Base-by-base conservation (phyloP, 2,113 vertebrate species). In the Nothocercus nigrocapillus region DNA sequence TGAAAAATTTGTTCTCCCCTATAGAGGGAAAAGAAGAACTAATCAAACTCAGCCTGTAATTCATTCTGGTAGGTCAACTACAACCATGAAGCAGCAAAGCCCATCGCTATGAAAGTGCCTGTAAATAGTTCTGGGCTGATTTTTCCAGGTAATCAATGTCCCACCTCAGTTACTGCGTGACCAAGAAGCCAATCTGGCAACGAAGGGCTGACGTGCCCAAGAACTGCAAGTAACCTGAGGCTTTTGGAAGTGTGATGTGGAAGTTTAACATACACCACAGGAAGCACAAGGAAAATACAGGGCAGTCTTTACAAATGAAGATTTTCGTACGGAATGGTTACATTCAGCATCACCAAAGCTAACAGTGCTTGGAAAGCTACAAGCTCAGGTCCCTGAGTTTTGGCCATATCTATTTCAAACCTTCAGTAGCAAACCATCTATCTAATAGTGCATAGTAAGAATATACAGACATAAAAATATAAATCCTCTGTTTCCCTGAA, bases 91-190 rank as follows among this genome's bases (percentile, higher is more conserved):
- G 94, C 44, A 45, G 47, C 77, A 91, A 53, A 97, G 15, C 38
- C 90, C 53, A 82, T 30, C 44, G 34, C 13, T 58, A 30, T 19
- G 74, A 17, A 82, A 75, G 44, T 81, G 51, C 22, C 74, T 69
- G 70, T 77, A 66, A 95, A 95, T 68, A 89, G 42, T 85, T 91
- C 62, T 85, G 74, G 53, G 64, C 19, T 61, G 16, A 59, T 61
- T 93, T 96, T 82, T 25, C 66, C 24, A 91, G 75, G 64, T 56
- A 68, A 66, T 81, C 51, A 47, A 94, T 93, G 36, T 77, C 56
- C 94, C 84, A 85, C n/a, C 21, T n/a, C 30, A 86, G 27, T 92
- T 68, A 88, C 66, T 93, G 83, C 88, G 61, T 34, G 59, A 44
- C 7, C 9, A 68, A 88, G 76, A 88, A 45, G 36, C 6, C 59